Conservation (phyloP, 2,888 invertebrate genomes). For the Callyntrura sp. region DNA sequence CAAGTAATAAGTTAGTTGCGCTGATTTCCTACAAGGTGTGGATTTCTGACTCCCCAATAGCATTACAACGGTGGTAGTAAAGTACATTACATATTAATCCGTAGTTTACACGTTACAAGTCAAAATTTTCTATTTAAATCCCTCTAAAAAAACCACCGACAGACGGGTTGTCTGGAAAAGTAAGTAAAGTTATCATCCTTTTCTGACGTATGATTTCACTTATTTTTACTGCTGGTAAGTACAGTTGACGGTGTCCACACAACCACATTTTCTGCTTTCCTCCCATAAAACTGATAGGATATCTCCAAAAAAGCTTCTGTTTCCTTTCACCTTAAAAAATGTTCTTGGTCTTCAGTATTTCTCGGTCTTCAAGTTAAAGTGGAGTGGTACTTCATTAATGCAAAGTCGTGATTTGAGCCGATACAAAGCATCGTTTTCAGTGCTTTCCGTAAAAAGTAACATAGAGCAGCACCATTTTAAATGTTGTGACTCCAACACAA, state of each 20-base stretch:
- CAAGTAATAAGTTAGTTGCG: slow-evolving; percentile 27
- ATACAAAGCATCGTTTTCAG: not conserved
- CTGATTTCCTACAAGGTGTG: not conserved
- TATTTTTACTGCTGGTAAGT: not conserved
- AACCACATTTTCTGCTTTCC: not conserved
- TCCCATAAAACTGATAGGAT: not conserved
- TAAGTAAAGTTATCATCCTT: too few relatives aligned
- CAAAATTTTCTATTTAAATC: slow-evolving; percentile 29
- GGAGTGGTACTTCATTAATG: slow-evolving; percentile 49
- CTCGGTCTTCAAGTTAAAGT: slow-evolving; percentile 12
- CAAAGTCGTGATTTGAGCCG: slow-evolving; percentile 15
- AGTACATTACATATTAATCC: not conserved
- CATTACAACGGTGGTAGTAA: too few relatives aligned
- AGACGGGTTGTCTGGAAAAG: slow-evolving; percentile 31
- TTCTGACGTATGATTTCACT: slow-evolving; percentile 14
- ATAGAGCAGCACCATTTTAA: slow-evolving; percentile 7
- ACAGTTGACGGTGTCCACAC: slow-evolving; percentile 1
- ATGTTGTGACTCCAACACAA: slow-evolving; percentile 10
- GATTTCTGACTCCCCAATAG: too few relatives aligned
- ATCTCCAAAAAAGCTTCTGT: slow-evolving; percentile 30
- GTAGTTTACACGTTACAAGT: slow-evolving; percentile 1
- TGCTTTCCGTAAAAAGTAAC: not conserved
- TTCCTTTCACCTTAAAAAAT: not conserved
- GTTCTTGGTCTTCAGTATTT: slow-evolving; percentile 15
- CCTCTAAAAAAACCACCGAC: not conserved